A percentile compares a stretch with the other conserved stretches of the same genome.
Conservation (phyloP, 2,888 invertebrate species). For the Hydroisotoma schaefferi region DNA sequence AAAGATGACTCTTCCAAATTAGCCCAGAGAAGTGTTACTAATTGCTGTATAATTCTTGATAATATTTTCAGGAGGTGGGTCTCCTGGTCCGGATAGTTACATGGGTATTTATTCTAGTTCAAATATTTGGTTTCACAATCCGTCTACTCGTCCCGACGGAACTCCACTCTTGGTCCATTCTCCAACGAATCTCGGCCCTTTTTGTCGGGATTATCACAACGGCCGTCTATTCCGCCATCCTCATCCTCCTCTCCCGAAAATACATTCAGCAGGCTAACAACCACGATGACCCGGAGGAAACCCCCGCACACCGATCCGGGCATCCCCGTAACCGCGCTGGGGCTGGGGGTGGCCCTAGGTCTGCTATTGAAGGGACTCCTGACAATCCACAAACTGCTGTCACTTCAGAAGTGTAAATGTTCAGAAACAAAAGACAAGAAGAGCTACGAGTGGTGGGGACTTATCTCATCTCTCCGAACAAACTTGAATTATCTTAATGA, state of each 20-base stretch:
- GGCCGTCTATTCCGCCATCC: conserved; percentile 27
- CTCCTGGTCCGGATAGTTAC: background rate
- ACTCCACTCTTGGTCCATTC: conserved; percentile 10
- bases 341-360: too few relatives aligned
- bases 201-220: conserved; percentile 27
- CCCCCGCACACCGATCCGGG: background rate
- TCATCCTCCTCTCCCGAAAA: conserved; percentile 25
- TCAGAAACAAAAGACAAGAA: too few relatives aligned
- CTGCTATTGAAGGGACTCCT: background rate
- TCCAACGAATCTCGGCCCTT: conserved; percentile 27
- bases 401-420: too few relatives aligned
- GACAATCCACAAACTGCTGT: too few relatives aligned
- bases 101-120: conserved; percentile 1
- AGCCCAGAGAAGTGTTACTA: too few relatives aligned
- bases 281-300: background rate
- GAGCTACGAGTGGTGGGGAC: too few relatives aligned
- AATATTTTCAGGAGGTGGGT: conserved; percentile 1
- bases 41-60: too few relatives aligned
- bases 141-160: conserved; percentile 6
- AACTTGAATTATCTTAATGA: too few relatives aligned
- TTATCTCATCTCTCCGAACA: too few relatives aligned
- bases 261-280: conserved; percentile 3
- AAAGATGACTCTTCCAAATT: too few relatives aligned
- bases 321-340: too few relatives aligned
- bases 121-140: conserved; percentile 9